Percentiles rank a stretch among this genome's conserved stretches.
phyloP scores from a whole-genome alignment of 2,113 vertebrate genomes.

The Ceuthmochares aereus region DNA sequence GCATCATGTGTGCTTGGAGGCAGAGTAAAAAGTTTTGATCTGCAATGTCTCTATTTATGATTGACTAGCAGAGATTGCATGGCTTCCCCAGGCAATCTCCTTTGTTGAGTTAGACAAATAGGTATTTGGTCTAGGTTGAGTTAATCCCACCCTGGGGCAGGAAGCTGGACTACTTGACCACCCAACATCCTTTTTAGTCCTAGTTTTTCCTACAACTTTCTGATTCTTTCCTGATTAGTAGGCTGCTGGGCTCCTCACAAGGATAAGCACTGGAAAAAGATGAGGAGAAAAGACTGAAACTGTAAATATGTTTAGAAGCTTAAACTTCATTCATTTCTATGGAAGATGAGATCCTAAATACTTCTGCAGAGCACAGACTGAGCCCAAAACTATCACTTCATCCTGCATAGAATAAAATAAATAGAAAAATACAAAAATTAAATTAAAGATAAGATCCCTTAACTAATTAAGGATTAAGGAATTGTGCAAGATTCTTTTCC shows the following conservation, averaged over 20 bases:
- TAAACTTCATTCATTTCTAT: not conserved
- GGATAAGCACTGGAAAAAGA: not conserved
- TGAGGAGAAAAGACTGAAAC: not conserved
- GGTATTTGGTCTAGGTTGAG: slow-evolving; percentile 37
- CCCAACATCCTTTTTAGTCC: slow-evolving; percentile 29
- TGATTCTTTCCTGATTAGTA: slow-evolving; percentile 15
- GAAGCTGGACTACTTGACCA: slow-evolving; percentile 35
- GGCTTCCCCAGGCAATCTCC: not conserved
- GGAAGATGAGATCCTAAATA: not conserved
- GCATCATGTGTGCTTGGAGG: not conserved
- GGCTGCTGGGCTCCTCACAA: not conserved
- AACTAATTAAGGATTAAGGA: not conserved
- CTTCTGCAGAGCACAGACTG: not conserved
- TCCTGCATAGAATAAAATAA: not conserved
- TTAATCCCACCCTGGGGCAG: slow-evolving; percentile 50
- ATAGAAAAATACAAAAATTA: not conserved
- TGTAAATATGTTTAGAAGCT: not conserved
- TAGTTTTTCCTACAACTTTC: not conserved
- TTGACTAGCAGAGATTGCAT: slow-evolving; percentile 50
- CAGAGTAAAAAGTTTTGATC: slow-evolving; percentile 30
- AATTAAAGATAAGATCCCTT: not conserved
- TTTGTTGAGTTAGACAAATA: slow-evolving; percentile 56
- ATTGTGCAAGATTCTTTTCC: not conserved
- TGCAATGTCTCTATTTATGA: slow-evolving; percentile 59
- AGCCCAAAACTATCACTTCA: not conserved